Percentiles rank a stretch among this genome's conserved stretches.
Conservation (phyloP, 2,888 invertebrate species). For the Eutolmus rufibarbis region DNA sequence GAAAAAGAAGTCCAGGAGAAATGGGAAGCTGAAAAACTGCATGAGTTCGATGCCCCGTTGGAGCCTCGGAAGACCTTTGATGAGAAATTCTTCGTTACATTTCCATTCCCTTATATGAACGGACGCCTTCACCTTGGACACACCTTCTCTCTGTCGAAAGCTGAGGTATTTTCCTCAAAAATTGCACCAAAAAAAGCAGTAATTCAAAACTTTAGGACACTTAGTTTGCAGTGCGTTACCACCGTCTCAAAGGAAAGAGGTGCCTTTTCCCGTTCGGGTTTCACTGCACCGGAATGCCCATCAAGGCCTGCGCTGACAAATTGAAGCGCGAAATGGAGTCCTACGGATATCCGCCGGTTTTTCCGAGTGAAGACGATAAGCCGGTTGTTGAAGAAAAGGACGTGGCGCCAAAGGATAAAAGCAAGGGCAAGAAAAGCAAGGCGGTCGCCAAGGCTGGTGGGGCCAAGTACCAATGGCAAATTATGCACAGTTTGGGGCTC, state of each 20-base stretch:
- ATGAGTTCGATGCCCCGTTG: slow-evolving; percentile 82
- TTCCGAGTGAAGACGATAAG: slow-evolving; percentile 70
- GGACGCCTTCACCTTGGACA: slow-evolving; percentile 97
- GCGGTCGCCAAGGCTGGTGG: slow-evolving; percentile 88
- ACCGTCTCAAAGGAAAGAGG: slow-evolving; percentile 89
- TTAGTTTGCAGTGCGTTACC: slow-evolving; percentile 89
- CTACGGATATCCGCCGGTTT: slow-evolving; percentile 91
- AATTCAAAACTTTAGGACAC: background rate
- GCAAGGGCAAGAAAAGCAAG: slow-evolving; percentile 96
- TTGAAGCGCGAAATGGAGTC: slow-evolving; percentile 89
- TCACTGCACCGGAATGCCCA: slow-evolving; percentile 99
- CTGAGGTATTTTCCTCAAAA: slow-evolving; percentile 73
- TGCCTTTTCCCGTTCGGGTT: slow-evolving; percentile 97
- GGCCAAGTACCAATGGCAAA: slow-evolving; percentile 98
- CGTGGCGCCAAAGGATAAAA: slow-evolving; percentile 77
- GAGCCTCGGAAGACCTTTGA: slow-evolving; percentile 66
- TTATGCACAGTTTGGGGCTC: slow-evolving; percentile 93
- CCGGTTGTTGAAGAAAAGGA: slow-evolving; percentile 67
- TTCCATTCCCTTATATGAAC: slow-evolving; percentile 99
- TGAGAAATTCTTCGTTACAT: slow-evolving; percentile 92
- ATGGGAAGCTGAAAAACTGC: slow-evolving; percentile 83
- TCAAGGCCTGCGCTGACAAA: slow-evolving; percentile 98
- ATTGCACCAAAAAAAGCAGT: background rate
- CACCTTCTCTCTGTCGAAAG: slow-evolving; percentile 95
- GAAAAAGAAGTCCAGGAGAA: slow-evolving; percentile 83